These are phyloP conservation scores for Takifugu flavidus DNA, from an alignment of 2,113 vertebrate genomes.

Conservation along the genomic window DNA sequence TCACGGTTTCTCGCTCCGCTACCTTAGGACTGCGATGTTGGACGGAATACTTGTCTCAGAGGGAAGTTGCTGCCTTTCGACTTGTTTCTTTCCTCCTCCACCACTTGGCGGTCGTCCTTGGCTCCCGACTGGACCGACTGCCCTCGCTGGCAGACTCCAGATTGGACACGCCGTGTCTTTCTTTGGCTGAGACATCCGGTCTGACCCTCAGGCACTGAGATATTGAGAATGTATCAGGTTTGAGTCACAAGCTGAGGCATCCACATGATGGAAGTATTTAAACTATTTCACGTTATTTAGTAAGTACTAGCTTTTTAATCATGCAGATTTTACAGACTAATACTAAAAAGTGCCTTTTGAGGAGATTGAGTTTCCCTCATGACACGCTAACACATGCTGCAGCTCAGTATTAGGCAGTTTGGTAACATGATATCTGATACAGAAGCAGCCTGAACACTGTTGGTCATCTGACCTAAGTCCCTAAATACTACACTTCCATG, in stretches of 20 bases:
- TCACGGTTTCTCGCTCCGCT: conserved; percentile 14
- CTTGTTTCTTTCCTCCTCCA: conserved; percentile 11
- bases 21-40: conserved; percentile 21
- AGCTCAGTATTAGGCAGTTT: too few species aligned
- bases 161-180: conserved; percentile 4
- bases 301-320: too few species aligned
- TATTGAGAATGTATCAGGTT: conserved; percentile 2
- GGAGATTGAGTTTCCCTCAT: too few species aligned
- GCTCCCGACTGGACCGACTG: conserved; percentile 10
- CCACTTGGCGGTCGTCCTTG: conserved; percentile 18
- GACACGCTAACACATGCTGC: too few species aligned
- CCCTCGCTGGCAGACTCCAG: conserved; percentile 16
- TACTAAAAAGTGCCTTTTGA: too few species aligned
- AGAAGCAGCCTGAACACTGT: too few species aligned
- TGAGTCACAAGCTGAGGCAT: background rate
- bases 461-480: too few species aligned
- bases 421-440: too few species aligned
- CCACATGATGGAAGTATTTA: too few species aligned
- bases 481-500: too few species aligned
- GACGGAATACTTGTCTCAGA: conserved; percentile 21
- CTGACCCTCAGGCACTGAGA: conserved; percentile 22
- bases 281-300: too few species aligned
- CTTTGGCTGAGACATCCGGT: conserved; percentile 9
- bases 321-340: too few species aligned
- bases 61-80: conserved; percentile 16